phyloP scores from a whole-genome alignment of 2,113 vertebrate genomes.

The Suncus etruscus region DNA sequence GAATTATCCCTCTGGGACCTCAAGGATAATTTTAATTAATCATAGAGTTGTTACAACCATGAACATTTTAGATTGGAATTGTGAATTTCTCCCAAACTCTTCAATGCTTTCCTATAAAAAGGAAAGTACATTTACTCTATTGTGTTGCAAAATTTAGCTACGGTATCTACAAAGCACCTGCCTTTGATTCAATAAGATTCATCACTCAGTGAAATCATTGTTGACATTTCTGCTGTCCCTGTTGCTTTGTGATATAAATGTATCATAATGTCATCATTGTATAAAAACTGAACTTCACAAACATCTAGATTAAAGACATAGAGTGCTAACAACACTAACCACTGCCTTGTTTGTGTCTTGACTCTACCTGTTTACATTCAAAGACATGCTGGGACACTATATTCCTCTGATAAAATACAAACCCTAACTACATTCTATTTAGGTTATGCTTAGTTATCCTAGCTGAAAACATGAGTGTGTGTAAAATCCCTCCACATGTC shows the following conservation, averaged over 20 bases:
- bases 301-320: neutral
- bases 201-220: fast-evolving
- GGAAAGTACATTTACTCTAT: fast-evolving
- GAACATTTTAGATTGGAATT: neutral
- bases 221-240: no score
- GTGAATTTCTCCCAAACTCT: neutral
- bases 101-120: neutral
- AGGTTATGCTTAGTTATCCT: no score
- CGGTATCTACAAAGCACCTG: fast-evolving
- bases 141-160: neutral
- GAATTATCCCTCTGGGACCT: no score
- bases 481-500: no score
- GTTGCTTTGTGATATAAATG: neutral
- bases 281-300: neutral
- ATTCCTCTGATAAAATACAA: neutral
- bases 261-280: no score
- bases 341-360: neutral
- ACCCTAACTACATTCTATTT: fast-evolving
- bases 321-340: neutral
- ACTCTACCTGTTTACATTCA: neutral
- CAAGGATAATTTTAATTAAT: no score
- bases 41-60: neutral
- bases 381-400: neutral
- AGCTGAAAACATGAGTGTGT: neutral
- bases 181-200: no score